Base-by-base conservation (phyloP, 2,113 vertebrate species). In the Murina feae region DNA sequence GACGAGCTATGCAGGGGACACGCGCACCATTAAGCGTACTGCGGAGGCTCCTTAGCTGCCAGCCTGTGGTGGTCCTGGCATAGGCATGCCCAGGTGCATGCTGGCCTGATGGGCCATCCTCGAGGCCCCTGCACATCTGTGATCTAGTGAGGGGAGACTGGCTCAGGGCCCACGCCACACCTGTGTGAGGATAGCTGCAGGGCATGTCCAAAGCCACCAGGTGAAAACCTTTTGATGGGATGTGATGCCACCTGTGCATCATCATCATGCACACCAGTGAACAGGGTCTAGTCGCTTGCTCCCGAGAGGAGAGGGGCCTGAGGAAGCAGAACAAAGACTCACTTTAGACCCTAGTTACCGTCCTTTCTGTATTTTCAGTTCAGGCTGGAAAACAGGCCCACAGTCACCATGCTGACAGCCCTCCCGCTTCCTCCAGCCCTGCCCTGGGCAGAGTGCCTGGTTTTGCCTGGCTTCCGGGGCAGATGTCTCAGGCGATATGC, bases 31-130 rank as follows among this genome's bases (percentile, higher is more conserved):
- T 17, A 5, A 20, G 11, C 4, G 0, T 18, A 44, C 39, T 0
- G 0, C 1, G 1, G 44, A 44, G 44, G 44, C 25, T 39, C 1
- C 0, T 1, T 4, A 7, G 2, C 12, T 17, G 39, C 30, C 1
- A 2, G 21, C 28, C 42, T n/a, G 17, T 21, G 39, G 94, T 3
- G 1, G 11, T 37, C 32, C 12, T 3, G 2, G 9, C 42, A 4
- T 9, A 21, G 20, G 35, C 5, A 0, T 23, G 12, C 21, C 5
- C 51, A 4, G 25, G 60, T 14, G 12, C 21, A 23, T 16, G 35
- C 39, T 9, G 10, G 14, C 53, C 79, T 9, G 1, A 16, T 6
- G 63, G 5, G 30, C 30, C 37, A 10, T 21, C 23, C 1, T 30
- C 17, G 9, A 4, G 4, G 10, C 20, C 25, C 53, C 44, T 12